Base-by-base conservation (phyloP, 2,888 invertebrate species). In the Hydrotaea diabolus region DNA sequence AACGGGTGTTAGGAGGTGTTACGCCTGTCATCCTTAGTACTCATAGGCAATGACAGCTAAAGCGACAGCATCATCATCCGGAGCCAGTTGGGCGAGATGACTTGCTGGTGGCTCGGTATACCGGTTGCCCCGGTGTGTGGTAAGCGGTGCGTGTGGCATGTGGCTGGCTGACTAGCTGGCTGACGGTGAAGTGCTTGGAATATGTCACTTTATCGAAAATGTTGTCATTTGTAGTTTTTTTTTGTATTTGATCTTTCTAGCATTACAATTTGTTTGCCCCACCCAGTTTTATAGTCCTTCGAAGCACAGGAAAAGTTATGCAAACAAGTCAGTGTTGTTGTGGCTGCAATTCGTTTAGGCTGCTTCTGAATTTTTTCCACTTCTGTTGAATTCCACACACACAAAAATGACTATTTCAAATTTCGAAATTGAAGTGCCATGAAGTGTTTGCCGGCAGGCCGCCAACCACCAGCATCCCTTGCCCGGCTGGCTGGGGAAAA, bases 21-120 rank as follows among this genome's bases (percentile, higher is more conserved):
- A 71, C 23, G 49, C 23, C 49, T 71, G 71, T 71, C 71, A 71
- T 49, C 49, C 46, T 71, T 21, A n/a, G 15, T 69, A 49, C 26
- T 71, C 71, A 49, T 15, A 11, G 15, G 3, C 19, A 46, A 59
- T 59, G 59, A 59, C 59, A 59, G 59, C 23, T 26, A 11, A 26
- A 26, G 23, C 59, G 31, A 7, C 13, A 15, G 26, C 59, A 59
- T 26, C 59, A 59, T 26, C 59, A 59, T 59, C 21, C 31, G 3
- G n/a, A n/a, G n/a, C n/a, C n/a, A n/a, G n/a, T n/a, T n/a, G n/a
- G 31, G 31, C 7, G 31, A 31, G 31, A 31, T 31, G 31, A 31
- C 31, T 31, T 2, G 31, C 31, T n/a, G n/a, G n/a, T n/a, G n/a
- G n/a, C n/a, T 36, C 8, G 36, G 3, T 8, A 36, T 36, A 5